These are phyloP conservation scores for Rhagonycha lutea DNA, from an alignment of 2,888 invertebrate species.

Conservation along the genomic window DNA sequence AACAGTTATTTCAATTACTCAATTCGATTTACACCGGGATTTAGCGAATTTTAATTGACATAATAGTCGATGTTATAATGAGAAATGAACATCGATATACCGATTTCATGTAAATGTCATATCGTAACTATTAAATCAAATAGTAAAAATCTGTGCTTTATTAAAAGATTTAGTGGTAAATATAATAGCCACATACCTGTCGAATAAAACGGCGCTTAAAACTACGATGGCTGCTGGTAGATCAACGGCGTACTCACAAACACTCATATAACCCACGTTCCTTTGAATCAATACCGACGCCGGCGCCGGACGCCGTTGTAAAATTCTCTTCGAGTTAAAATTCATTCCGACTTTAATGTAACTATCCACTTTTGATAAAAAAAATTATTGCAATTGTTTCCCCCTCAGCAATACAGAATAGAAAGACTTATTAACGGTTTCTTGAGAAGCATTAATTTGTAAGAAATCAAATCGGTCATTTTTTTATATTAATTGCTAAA, in stretches of 20 bases:
- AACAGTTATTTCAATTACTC: background rate
- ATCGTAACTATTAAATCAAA: background rate
- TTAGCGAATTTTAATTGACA: background rate
- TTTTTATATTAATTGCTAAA: background rate
- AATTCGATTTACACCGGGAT: background rate
- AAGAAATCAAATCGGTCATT: too few relatives aligned
- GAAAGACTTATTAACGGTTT: background rate
- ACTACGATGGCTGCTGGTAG: constrained; percentile 41
- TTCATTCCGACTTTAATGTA: background rate
- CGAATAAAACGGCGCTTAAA: constrained; percentile 43
- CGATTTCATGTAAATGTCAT: background rate
- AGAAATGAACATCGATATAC: background rate
- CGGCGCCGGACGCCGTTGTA: constrained; percentile 40
- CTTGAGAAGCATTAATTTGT: too few relatives aligned
- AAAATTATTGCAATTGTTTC: background rate
- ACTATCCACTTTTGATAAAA: background rate
- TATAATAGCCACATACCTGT: constrained; percentile 44
- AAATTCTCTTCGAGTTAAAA: background rate
- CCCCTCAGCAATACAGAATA: background rate
- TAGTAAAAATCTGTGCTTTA: background rate
- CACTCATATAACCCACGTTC: constrained; percentile 48
- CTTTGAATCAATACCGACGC: constrained; percentile 52
- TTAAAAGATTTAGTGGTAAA: background rate
- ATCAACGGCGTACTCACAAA: constrained; percentile 38
- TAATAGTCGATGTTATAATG: background rate